These are phyloP conservation scores for Onchidella celtica DNA, from an alignment of 2,888 invertebrate species.

Conservation along the genomic window DNA sequence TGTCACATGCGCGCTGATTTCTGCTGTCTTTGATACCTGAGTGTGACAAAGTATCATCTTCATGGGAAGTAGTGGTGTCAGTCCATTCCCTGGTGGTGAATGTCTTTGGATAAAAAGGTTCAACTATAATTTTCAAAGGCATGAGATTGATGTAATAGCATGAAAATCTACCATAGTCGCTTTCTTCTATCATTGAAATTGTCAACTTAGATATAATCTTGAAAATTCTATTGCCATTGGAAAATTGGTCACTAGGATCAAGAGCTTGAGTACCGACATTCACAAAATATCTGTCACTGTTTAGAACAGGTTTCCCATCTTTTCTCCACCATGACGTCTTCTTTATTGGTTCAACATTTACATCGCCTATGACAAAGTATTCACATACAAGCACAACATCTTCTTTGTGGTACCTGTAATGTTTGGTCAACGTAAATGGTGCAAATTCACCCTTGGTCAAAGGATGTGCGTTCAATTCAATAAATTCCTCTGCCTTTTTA, in stretches of 20 bases:
- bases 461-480: neutral
- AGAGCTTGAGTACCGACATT: neutral
- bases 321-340: neutral
- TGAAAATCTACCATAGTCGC: neutral
- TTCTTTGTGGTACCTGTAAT: neutral
- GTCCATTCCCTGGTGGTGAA: no score
- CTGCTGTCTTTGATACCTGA: no score
- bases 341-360: neutral
- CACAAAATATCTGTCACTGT: neutral
- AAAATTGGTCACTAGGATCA: no score
- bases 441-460: neutral
- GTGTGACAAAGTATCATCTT: no score
- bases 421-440: neutral
- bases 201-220: neutral
- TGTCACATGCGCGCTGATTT: no score
- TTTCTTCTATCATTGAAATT: neutral
- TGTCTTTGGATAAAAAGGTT: no score
- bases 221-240: neutral
- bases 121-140: no score
- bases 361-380: neutral
- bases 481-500: neutral
- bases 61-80: no score
- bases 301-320: neutral
- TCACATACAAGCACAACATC: neutral
- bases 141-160: slow-evolving; percentile 9